Base-by-base conservation (phyloP, 2,797 vertebrate species). In the Lemur catta region DNA sequence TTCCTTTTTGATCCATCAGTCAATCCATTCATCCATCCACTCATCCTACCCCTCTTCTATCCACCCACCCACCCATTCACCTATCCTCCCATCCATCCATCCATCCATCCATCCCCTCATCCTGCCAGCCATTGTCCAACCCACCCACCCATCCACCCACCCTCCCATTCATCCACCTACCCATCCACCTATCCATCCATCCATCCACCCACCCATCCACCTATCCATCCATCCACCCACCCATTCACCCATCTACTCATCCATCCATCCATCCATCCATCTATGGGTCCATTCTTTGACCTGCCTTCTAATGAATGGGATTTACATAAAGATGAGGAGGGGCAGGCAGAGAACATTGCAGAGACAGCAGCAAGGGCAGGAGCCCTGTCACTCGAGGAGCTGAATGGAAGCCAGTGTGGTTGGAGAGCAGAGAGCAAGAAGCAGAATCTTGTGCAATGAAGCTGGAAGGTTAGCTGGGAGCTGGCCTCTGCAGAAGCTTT, bases 161-260 rank as follows among this genome's bases (percentile, higher is more conserved):
- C 33, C 35, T 41, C 6, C 8, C 75, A 26, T 2, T 4, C 12
- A 46, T 5, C 7, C 48, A 33, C 6, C 30, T 2, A 4, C 3
- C 63, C 15, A n/a, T 3, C 33, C 63, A n/a, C 18, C 33, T 4
- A n/a, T 4, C 17, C 65, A 20, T 9, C 63, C 33, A 67, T 0
- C 8, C 18, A 67, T 1, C 38, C 11, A 35, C 10, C 17, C 20
- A 24, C 22, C 20, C 35, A 43, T 2, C 38, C 12, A 43, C 1
- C 10, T 5, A 71, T 7, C 12, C 8, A 61, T 33, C 38, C 9
- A 15, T 28, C 4, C 52, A 55, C 0, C 55, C 0, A 55, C 1
- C 7, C 52, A 48, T 48, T 11, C 46, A 46, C 11, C 48, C 48
- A 15, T 17, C 15, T 4, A 50, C 48, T 1, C 48, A 57, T 1